phyloP scores from a whole-genome alignment of 1,140 invertebrate species.

The Arctopsyche grandis region DNA sequence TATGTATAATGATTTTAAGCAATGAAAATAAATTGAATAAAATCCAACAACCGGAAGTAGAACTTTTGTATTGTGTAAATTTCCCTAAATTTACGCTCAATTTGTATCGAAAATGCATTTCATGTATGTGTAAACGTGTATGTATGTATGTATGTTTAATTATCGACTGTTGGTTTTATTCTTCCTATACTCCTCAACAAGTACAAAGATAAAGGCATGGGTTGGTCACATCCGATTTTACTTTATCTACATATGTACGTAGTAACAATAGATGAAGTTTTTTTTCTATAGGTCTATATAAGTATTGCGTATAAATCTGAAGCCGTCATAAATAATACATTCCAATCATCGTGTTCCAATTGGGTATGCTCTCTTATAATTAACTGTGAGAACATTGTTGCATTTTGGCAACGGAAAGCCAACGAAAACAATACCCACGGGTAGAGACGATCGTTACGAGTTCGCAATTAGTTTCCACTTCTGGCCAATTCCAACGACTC shows the following conservation, averaged over 20 bases:
- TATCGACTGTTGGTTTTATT: neutral
- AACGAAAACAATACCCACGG: neutral
- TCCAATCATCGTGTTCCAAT: no score
- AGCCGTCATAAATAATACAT: no score
- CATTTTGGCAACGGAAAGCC: neutral
- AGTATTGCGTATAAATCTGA: neutral
- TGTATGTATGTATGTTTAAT: neutral
- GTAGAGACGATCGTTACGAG: neutral
- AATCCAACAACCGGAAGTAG: no score
- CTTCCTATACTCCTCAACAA: no score
- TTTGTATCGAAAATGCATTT: no score
- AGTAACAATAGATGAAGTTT: neutral
- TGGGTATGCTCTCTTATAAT: no score
- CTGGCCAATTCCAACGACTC: neutral
- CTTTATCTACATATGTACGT: neutral
- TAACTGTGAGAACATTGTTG: neutral
- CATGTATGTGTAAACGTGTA: neutral
- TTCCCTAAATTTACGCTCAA: no score
- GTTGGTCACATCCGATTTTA: neutral
- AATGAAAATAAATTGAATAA: no score
- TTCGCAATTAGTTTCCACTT: slow-evolving; percentile 14
- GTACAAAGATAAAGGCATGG: neutral
- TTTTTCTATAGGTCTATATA: neutral
- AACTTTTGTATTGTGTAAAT: no score
- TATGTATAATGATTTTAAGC: no score